Evolutionary conservation across 2,888 invertebrate species (phyloP), one percentile per base, ranked within the genome.

Genomic region (Mythimna vitellina): DNA sequence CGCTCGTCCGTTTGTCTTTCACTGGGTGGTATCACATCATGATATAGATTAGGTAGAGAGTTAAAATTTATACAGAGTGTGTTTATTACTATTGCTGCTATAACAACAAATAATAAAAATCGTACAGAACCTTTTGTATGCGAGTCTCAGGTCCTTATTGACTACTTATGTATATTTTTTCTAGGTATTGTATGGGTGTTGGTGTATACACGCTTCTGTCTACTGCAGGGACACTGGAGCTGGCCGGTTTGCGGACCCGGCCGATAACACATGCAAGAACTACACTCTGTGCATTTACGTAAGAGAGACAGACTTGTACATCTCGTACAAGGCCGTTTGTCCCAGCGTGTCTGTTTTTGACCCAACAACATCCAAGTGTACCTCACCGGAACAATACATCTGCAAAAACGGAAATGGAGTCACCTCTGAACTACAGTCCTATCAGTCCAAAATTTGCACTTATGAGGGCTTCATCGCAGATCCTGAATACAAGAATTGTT

Each of bases 201-300:
- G 68, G 53, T 22, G n/a, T 8, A 49, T 12, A 2, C 29, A 62
- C 22, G 72, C 77, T 51, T 46, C 53, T 20, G 54, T 78, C n/a
- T 53, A 73, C 53, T 78, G 78, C 62, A 53, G 38, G 38, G 49
- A 20, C 32, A 68, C 61, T 7, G 65, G 77, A 38, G 12, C 57
- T 46, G 77, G 77, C 12, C 68, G 73, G 4, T 68, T 68, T 42
- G 17, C 76, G 1, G 77, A 76, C 46, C 57, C 49, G 1, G 25
- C 12, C 10, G 78, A 76, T 56, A 10, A 0, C 14, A 62, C 20
- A 20, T 78, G 72, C 65, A 72, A 72, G 56, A 76, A 76, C 54
- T 77, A 64, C 49, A 66, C 76, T 6, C 38, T 77, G 25, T 77
- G 78, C 17, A 71, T 71, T 22, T 77, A 77, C 29, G 65, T 66